Conservation (phyloP, 2,113 vertebrate species). For the Smithornis capensis region DNA sequence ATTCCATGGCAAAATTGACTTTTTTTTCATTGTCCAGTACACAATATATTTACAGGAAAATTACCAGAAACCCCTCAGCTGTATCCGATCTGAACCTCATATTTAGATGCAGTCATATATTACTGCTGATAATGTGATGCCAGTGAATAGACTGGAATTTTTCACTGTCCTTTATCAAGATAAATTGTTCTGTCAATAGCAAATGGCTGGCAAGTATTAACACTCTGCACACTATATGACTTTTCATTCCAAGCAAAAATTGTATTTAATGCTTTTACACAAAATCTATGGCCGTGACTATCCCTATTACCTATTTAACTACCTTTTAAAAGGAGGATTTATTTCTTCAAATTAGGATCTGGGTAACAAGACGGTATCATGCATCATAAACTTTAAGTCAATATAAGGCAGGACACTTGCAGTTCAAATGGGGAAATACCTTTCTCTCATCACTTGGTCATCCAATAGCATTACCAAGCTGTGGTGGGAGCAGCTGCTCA, state of each 20-base stretch:
- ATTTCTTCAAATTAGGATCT: conserved; percentile 90
- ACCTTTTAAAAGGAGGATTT: conserved; percentile 94
- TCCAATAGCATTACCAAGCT: conserved; percentile 65
- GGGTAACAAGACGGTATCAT: conserved; percentile 89
- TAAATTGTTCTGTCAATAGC: conserved; percentile 94
- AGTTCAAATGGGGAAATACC: conserved; percentile 78
- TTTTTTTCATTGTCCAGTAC: conserved; percentile 75
- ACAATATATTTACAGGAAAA: conserved; percentile 80
- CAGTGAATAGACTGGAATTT: conserved; percentile 93
- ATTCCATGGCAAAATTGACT: conserved; percentile 75
- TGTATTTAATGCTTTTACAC: conserved; percentile 89
- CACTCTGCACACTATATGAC: conserved; percentile 81
- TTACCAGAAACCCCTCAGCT: conserved; percentile 72
- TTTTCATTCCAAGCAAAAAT: conserved; percentile 88
- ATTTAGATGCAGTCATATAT: conserved; percentile 93
- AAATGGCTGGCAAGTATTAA: conserved; percentile 87
- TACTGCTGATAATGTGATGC: conserved; percentile 92
- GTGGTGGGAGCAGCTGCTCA: conserved; percentile 81
- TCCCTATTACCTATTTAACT: conserved; percentile 95
- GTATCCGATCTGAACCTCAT: conserved; percentile 80
- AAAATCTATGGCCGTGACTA: conserved; percentile 85
- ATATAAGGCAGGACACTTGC: conserved; percentile 83
- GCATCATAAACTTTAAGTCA: conserved; percentile 98
- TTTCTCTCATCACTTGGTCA: conserved; percentile 67
- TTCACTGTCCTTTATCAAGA: conserved; percentile 96